Evolutionary conservation across 2,797 vertebrate species (phyloP).

Genomic region (Strix occidentalis): DNA sequence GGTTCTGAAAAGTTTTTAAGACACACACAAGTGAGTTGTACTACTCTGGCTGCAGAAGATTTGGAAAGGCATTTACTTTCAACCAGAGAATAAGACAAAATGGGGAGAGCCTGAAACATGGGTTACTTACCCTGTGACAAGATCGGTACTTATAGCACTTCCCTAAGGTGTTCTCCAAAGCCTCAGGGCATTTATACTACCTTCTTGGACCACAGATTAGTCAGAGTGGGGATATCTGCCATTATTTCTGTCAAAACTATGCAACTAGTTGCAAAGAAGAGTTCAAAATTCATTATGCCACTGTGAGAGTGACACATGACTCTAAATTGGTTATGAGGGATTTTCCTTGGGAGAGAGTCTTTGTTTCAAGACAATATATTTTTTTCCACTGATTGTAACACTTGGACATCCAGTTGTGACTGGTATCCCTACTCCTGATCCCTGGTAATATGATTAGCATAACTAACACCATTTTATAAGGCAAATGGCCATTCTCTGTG

Average conservation of each 20-base stretch:
- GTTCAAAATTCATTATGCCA: neutral
- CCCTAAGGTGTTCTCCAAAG: neutral
- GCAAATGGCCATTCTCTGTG: neutral
- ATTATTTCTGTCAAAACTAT: neutral
- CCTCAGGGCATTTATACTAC: neutral
- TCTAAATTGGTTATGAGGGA: neutral
- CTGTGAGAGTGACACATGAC: neutral
- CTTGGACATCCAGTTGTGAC: neutral
- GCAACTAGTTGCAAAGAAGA: neutral
- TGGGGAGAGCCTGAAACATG: neutral
- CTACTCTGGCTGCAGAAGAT: neutral
- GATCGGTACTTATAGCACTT: fast-evolving
- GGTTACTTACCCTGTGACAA: neutral
- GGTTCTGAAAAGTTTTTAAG: neutral
- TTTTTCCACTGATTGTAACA: neutral
- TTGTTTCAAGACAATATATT: neutral
- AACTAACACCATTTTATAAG: neutral
- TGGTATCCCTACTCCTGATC: fast-evolving
- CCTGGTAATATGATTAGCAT: neutral
- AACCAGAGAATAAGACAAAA: neutral
- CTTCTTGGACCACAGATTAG: neutral
- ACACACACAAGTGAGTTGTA: neutral
- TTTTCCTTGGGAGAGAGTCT: neutral
- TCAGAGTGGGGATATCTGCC: neutral
- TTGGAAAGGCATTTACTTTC: neutral